Percentiles rank a stretch among this genome's conserved stretches.
phyloP scores from a whole-genome alignment of 1,140 invertebrate genomes.

The Brachionus paranguensis region DNA sequence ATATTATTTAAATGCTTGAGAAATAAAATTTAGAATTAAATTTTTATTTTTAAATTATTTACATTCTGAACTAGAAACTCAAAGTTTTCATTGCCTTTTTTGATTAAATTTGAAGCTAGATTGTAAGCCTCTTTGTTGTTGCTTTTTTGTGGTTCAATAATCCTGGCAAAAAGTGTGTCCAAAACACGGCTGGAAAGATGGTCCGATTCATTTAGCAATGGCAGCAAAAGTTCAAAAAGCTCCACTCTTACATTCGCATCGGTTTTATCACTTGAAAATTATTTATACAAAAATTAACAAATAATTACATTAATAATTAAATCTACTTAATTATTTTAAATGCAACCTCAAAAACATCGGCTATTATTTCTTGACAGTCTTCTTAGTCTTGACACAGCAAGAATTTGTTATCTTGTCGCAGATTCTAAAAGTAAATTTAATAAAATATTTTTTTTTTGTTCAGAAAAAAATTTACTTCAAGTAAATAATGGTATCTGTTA shows the following conservation, averaged over 20 bases:
- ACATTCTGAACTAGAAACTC: constrained; percentile 28
- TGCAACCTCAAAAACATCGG: constrained; percentile 60
- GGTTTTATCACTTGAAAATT: constrained; percentile 79
- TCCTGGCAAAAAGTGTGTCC: constrained; percentile 85
- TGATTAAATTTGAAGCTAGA: constrained; percentile 81
- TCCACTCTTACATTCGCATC: constrained; percentile 89
- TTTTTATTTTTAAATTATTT: not conserved
- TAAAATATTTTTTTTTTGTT: not conserved
- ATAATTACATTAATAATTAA: constrained; percentile 73
- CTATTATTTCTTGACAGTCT: constrained; percentile 93
- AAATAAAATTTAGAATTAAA: not conserved
- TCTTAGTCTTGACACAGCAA: constrained; percentile 97
- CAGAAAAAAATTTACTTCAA: constrained; percentile 52
- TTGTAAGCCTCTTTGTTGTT: constrained; percentile 81
- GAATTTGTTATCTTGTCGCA: constrained; percentile 92
- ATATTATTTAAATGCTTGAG: constrained; percentile 23
- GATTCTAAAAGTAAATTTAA: constrained; percentile 12
- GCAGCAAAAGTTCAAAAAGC: constrained; percentile 87
- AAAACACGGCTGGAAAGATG: constrained; percentile 84
- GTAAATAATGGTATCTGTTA: constrained; percentile 87
- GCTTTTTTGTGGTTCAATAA: constrained; percentile 89
- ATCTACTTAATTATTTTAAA: constrained; percentile 90
- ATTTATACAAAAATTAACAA: constrained; percentile 45
- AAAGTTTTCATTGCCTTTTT: constrained; percentile 47
- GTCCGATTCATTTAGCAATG: constrained; percentile 88